phyloP scores from a whole-genome alignment of 2,113 vertebrate species.

The Saccopteryx leptura region DNA sequence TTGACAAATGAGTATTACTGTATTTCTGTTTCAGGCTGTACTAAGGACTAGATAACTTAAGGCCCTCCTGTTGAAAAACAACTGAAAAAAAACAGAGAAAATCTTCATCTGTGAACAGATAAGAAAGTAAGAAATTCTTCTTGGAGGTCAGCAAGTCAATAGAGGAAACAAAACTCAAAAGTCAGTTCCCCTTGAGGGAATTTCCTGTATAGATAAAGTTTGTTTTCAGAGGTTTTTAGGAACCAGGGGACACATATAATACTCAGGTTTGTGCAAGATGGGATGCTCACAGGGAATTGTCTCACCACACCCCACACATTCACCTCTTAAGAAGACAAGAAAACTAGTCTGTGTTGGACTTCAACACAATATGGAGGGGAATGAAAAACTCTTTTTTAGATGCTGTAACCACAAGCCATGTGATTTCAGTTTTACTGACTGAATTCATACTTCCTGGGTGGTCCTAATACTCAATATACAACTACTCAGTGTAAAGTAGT shows the following conservation, averaged over 20 bases:
- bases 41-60: not conserved
- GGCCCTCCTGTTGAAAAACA: not conserved
- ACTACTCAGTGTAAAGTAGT: not conserved
- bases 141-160: not conserved
- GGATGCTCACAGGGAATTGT: not conserved
- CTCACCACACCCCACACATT: not conserved
- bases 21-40: not conserved
- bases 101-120: not conserved
- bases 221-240: not conserved
- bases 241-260: not conserved
- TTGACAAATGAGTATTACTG: not conserved
- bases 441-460: constrained; percentile 62
- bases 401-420: not conserved
- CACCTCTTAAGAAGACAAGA: not conserved
- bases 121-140: constrained; percentile 12
- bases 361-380: not conserved
- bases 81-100: not conserved
- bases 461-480: not conserved
- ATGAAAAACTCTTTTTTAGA: constrained; percentile 32
- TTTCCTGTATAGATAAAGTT: not conserved
- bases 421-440: constrained; percentile 43
- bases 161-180: not conserved
- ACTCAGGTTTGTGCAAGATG: not conserved
- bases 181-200: not conserved
- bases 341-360: not conserved